phyloP scores from a whole-genome alignment of 2,113 vertebrate genomes.

The Poeciliopsis occidentalis region DNA sequence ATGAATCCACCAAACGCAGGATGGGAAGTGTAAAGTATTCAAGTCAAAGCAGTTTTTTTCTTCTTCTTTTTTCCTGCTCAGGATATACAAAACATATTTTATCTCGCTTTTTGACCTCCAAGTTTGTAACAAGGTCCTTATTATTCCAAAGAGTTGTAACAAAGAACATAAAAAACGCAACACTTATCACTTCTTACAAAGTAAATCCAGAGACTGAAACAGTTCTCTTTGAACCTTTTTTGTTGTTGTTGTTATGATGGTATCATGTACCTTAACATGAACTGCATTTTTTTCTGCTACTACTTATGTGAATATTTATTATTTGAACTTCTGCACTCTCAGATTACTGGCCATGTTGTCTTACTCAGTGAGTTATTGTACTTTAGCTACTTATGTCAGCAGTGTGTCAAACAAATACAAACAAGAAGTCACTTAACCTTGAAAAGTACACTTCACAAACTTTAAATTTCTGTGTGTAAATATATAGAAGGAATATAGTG shows the following conservation, averaged over 20 bases:
- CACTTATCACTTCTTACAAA: constrained; percentile 15
- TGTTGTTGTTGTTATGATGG: background rate
- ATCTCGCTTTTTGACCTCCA: constrained; percentile 60
- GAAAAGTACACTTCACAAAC: background rate
- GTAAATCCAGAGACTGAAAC: constrained; percentile 10
- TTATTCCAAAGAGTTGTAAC: constrained; percentile 41
- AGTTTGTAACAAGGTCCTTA: constrained; percentile 51
- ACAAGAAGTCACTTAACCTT: background rate
- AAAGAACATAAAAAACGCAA: constrained; percentile 36
- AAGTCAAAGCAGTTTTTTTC: too few species aligned
- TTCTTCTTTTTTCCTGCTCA: constrained; percentile 43
- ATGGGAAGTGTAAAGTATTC: constrained; percentile 71
- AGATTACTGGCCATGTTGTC: too few species aligned
- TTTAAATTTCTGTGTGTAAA: background rate
- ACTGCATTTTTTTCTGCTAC: background rate
- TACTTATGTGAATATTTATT: background rate
- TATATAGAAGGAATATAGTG: too few species aligned
- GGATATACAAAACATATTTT: constrained; percentile 69
- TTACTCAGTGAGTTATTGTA: too few species aligned
- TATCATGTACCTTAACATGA: background rate
- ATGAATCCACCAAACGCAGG: constrained; percentile 71
- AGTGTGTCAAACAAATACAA: too few species aligned
- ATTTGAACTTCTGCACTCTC: background rate
- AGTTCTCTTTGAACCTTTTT: background rate
- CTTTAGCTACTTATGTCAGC: too few species aligned